A percentile compares a stretch with the other conserved stretches of the same genome.
phyloP scores from a whole-genome alignment of 2,113 vertebrate genomes.

The Diphyllodes magnificus region DNA sequence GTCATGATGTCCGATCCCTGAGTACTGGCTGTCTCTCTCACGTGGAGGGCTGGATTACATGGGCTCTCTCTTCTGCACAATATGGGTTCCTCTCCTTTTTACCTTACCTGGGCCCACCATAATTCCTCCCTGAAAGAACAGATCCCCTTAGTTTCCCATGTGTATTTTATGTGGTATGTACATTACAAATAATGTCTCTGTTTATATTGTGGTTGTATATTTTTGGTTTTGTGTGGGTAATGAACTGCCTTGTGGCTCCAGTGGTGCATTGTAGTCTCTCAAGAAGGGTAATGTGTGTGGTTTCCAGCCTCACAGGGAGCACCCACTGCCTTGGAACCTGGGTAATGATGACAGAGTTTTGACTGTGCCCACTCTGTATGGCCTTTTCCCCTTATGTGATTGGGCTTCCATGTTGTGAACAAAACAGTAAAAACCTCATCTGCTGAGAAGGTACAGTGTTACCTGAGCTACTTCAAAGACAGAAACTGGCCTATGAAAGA shows the following conservation, averaged over 20 bases:
- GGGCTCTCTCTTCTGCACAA: neutral
- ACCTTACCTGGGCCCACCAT: neutral
- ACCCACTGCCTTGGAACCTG: neutral
- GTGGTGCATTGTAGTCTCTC: neutral
- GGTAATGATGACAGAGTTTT: neutral
- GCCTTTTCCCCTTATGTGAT: accelerated
- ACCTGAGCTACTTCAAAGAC: neutral
- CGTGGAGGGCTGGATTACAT: neutral
- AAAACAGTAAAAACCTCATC: neutral
- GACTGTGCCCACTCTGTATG: accelerated
- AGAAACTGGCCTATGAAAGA: neutral
- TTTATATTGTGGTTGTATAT: neutral
- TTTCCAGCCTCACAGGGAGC: neutral
- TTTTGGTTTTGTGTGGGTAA: neutral
- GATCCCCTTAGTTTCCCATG: neutral
- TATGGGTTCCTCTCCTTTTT: neutral
- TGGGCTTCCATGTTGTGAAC: neutral
- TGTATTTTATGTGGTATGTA: neutral
- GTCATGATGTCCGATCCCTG: neutral
- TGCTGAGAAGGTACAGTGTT: neutral
- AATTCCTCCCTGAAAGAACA: neutral
- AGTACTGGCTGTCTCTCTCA: neutral
- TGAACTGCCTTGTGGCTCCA: neutral
- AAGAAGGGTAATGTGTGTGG: neutral
- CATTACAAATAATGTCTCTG: neutral